phyloP scores from a whole-genome alignment of 2,113 vertebrate genomes.

The Malaclemys terrapin region DNA sequence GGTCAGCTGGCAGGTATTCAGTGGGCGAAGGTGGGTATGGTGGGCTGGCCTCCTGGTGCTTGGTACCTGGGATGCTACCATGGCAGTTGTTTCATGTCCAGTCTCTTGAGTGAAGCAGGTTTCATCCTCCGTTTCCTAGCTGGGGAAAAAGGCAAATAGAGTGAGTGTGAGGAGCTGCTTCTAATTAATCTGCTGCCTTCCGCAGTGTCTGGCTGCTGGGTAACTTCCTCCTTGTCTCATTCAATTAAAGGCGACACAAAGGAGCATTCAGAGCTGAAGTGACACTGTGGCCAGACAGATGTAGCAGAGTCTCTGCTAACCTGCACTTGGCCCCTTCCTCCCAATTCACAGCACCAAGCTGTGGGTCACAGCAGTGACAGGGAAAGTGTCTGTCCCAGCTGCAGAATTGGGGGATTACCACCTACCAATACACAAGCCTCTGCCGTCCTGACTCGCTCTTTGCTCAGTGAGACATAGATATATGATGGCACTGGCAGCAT shows the following conservation, averaged over 20 bases:
- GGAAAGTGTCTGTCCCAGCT: neutral
- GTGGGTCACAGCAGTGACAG: neutral
- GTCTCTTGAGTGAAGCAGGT: neutral
- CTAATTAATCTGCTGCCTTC: neutral
- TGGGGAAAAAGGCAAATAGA: neutral
- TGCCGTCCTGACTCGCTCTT: neutral
- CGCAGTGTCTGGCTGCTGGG: neutral
- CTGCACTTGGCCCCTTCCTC: neutral
- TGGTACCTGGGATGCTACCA: neutral
- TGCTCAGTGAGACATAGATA: constrained; percentile 16
- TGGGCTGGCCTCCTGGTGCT: neutral
- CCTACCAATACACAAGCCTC: neutral
- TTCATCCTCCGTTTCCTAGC: neutral
- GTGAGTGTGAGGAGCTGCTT: neutral
- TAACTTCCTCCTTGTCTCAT: neutral
- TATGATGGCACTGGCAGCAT: neutral
- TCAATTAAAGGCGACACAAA: neutral
- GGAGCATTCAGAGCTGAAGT: neutral
- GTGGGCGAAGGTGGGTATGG: neutral
- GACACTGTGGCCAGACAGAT: neutral
- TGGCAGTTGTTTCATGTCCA: neutral
- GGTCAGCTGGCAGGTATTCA: neutral
- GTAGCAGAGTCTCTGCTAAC: neutral
- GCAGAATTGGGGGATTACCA: neutral
- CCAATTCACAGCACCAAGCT: too few relatives aligned